Conservation (phyloP, 1,140 invertebrate species). For the Bombus fervidus region DNA sequence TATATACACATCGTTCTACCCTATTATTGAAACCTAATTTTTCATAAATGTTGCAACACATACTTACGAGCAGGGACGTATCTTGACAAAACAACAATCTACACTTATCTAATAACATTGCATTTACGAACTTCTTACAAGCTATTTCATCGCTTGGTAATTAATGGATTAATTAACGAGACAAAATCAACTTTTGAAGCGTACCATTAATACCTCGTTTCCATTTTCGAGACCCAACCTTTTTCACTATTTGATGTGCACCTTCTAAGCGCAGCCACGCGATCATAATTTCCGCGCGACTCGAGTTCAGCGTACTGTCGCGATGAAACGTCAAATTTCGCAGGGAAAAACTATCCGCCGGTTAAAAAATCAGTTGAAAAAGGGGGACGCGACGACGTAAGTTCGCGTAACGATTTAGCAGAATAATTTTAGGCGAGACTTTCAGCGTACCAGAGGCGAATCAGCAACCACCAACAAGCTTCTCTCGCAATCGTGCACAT, state of each 20-base stretch:
- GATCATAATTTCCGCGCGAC: neutral
- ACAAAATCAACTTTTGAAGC: too few relatives aligned
- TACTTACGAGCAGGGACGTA: too few relatives aligned
- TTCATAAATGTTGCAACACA: too few relatives aligned
- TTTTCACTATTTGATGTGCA: neutral
- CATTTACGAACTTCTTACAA: too few relatives aligned
- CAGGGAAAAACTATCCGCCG: neutral
- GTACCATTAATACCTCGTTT: neutral
- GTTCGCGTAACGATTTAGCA: neutral
- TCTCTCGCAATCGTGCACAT: constrained; percentile 14
- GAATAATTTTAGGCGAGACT: constrained; percentile 16
- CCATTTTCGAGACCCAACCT: neutral
- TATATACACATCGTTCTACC: too few relatives aligned
- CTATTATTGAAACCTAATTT: too few relatives aligned
- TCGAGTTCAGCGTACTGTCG: neutral
- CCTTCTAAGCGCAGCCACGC: neutral
- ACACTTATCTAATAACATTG: too few relatives aligned
- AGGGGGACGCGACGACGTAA: neutral
- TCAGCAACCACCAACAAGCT: neutral
- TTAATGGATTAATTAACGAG: too few relatives aligned
- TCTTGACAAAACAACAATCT: too few relatives aligned
- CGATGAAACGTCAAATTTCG: constrained; percentile 8
- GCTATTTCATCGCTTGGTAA: too few relatives aligned
- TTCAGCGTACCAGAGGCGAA: too few relatives aligned
- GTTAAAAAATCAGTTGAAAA: neutral